phyloP scores from a whole-genome alignment of 53 echinoderm and acorn worm genomes.

The Zoroaster sp. region DNA sequence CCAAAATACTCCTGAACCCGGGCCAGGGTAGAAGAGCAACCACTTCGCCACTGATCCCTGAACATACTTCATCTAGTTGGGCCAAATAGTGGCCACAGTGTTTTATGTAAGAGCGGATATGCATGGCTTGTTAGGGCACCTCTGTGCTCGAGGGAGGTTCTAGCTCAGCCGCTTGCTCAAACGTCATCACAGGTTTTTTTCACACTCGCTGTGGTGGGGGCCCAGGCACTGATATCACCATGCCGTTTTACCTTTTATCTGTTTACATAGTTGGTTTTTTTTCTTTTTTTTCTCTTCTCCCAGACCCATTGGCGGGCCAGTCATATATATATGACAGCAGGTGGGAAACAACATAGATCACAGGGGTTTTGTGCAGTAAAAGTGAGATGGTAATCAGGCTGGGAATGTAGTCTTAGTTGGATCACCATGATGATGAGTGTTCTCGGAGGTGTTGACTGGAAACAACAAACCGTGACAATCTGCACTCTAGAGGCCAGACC shows the following conservation, averaged over 20 bases:
- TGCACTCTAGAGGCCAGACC: not conserved
- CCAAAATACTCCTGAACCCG: conserved; percentile 50
- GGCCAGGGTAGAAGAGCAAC: conserved; percentile 46
- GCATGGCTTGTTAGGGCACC: conserved; percentile 26
- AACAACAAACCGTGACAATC: conserved; percentile 33
- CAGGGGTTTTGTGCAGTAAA: not conserved
- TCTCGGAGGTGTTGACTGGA: not conserved
- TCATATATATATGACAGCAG: not conserved
- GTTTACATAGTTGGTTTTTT: not conserved
- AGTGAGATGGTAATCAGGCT: conserved; percentile 22
- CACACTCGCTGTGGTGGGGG: conserved; percentile 48
- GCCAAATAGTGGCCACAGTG: conserved; percentile 10
- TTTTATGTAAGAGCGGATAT: conserved; percentile 39
- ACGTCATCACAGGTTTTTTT: conserved; percentile 46
- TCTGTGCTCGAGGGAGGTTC: conserved; percentile 11
- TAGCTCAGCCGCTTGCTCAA: not conserved
- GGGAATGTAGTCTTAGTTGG: not conserved
- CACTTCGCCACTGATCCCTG: conserved; percentile 6
- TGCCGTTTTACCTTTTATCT: not conserved
- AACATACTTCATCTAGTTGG: conserved; percentile 41
- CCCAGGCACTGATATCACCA: not conserved
- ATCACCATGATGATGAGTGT: not conserved
- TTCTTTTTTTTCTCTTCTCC: not conserved
- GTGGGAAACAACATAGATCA: not conserved
- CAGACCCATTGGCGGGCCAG: not conserved